Evolutionary conservation across 2,797 vertebrate genomes (phyloP), one percentile per base, ranked within the genome.

Genomic region (Leptatherina wallacei): DNA sequence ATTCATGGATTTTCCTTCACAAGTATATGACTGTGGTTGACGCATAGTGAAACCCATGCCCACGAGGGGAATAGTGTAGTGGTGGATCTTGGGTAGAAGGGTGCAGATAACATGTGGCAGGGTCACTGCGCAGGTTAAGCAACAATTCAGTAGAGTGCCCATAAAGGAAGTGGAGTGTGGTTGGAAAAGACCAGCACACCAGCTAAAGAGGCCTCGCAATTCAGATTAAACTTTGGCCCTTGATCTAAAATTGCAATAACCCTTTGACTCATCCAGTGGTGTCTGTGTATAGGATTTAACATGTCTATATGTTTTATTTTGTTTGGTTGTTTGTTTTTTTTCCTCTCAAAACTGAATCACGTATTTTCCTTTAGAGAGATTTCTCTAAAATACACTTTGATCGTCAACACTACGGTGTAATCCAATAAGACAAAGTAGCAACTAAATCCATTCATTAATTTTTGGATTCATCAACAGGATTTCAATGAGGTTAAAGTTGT

Each of bases 61-160:
- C 90, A 77, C 69, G 40, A 93, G 90, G 85, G 86, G 75, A 82
- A 87, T 73, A 58, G 88, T 87, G 88, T 78, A 79, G 85, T 61
- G 80, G 80, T 84, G 86, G 79, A 91, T 94, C 82, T 85, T 73
- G 80, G 66, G 69, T 71, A 66, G 80, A 77, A 52, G 80, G 81
- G 80, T 71, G 81, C 70, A 90, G 90, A 94, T 94, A 77, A 76
- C 77, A 91, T 88, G 91, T 94, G 94, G 91, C 94, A 95, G 91
- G 94, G 93, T 95, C 94, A 95, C 83, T 91, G 92, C 77, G 42
- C 90, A 87, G 93, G 93, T 95, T 94, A 94, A 95, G 93, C 94
- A 95, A 94, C 93, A 91, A 93, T 94, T 94, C 93, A 91, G 80
- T 83, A 79, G 85, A 91, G 88, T 92, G 92, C 89, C 88, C 88